Evolutionary conservation across 2,113 vertebrate species (phyloP).

Genomic region (Microcebus lehilahytsara): DNA sequence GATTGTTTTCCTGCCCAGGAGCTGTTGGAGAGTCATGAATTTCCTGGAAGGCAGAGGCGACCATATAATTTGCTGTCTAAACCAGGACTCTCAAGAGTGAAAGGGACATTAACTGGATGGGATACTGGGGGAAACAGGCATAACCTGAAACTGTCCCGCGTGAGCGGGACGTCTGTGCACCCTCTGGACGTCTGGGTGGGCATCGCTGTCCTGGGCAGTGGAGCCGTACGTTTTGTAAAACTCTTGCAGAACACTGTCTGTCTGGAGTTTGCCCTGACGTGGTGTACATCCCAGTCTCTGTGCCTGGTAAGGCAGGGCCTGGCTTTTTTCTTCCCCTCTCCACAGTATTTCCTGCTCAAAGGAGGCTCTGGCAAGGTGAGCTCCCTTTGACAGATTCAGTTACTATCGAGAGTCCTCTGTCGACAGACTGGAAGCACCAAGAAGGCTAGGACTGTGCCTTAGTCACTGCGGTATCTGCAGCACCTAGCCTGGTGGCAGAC

Average conservation of each 20-base stretch:
- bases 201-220: not conserved
- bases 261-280: not conserved
- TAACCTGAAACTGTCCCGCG: not conserved
- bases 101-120: not conserved
- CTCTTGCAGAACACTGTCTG: not conserved
- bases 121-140: not conserved
- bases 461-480: not conserved
- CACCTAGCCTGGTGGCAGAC: not conserved
- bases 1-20: constrained; percentile 23
- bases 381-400: not conserved
- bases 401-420: not conserved
- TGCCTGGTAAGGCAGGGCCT: not conserved
- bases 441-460: not conserved
- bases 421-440: not conserved
- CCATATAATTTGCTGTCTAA: constrained; percentile 60
- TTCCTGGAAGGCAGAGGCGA: constrained; percentile 66
- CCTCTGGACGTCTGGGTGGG: not conserved
- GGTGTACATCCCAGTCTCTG: not conserved
- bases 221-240: not conserved
- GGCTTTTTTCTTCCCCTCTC: not conserved
- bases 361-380: not conserved
- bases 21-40: constrained; percentile 42
- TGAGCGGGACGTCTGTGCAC: not conserved
- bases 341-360: not conserved
- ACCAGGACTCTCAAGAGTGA: not conserved